A percentile compares a stretch with the other conserved stretches of the same genome.
phyloP scores from a whole-genome alignment of 2,113 vertebrate species.

The Ranitomeya variabilis region DNA sequence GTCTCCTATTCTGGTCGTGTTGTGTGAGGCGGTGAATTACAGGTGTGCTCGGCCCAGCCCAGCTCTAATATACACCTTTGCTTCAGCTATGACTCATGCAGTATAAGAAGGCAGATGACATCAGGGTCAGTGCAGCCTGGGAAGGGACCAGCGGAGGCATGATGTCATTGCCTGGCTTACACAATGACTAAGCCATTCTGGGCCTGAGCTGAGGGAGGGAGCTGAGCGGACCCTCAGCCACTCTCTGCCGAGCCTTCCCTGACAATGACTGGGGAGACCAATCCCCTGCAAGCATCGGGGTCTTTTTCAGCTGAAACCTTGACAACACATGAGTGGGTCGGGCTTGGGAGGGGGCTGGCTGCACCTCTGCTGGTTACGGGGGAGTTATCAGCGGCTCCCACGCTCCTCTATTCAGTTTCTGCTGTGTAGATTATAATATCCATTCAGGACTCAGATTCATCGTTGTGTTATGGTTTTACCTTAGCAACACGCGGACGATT shows the following conservation, averaged over 20 bases:
- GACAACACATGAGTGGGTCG: constrained; percentile 55
- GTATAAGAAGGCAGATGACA: constrained; percentile 52
- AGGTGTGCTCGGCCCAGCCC: constrained; percentile 33
- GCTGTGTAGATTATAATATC: constrained; percentile 49
- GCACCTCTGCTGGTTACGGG: not conserved
- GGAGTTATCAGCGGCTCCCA: constrained; percentile 42
- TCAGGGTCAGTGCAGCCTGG: constrained; percentile 53
- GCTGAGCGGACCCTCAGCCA: not conserved
- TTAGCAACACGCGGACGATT: constrained; percentile 48
- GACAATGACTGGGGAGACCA: constrained; percentile 39
- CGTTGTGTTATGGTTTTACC: constrained; percentile 46
- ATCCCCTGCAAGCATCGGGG: constrained; percentile 44
- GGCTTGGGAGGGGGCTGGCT: constrained; percentile 22
- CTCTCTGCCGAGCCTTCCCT: not conserved
- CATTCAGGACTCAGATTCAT: constrained; percentile 38
- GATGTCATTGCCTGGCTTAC: constrained; percentile 54
- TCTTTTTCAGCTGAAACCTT: constrained; percentile 59
- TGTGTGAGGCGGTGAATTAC: not conserved
- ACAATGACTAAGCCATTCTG: constrained; percentile 57
- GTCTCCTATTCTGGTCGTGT: not conserved
- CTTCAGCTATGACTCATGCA: constrained; percentile 48
- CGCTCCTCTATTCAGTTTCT: constrained; percentile 49
- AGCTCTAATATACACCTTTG: constrained; percentile 28
- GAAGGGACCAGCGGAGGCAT: constrained; percentile 43
- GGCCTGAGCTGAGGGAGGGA: constrained; percentile 24